phyloP scores from a whole-genome alignment of 2,797 vertebrate species.

The Loriculus beryllinus region DNA sequence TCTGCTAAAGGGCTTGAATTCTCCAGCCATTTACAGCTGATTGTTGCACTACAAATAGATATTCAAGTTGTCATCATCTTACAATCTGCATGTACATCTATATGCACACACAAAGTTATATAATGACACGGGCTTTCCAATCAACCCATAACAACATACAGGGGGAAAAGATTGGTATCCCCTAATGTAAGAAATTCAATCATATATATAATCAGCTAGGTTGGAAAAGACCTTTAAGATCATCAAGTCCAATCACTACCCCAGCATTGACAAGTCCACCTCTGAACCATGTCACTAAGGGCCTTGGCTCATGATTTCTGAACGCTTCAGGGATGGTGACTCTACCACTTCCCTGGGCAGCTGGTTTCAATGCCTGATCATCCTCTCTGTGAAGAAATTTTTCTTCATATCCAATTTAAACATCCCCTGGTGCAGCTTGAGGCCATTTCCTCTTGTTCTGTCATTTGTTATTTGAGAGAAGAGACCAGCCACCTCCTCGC shows the following conservation, averaged over 20 bases:
- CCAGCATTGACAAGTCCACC: neutral
- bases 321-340: neutral
- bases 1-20: neutral
- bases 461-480: neutral
- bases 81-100: neutral
- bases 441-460: neutral
- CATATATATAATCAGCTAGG: neutral
- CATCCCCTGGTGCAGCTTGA: neutral
- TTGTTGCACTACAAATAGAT: neutral
- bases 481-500: neutral
- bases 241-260: neutral
- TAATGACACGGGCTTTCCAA: neutral
- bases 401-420: neutral
- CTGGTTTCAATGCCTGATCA: neutral
- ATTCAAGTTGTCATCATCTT: neutral
- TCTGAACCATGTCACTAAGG: neutral
- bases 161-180: neutral
- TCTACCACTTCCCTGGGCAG: neutral
- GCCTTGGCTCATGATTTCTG: neutral
- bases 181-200: neutral
- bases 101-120: neutral
- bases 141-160: neutral
- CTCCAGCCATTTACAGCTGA: neutral
- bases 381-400: neutral
- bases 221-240: neutral